Conservation (phyloP, 2,797 vertebrate species). For the Myotis vivesi region DNA sequence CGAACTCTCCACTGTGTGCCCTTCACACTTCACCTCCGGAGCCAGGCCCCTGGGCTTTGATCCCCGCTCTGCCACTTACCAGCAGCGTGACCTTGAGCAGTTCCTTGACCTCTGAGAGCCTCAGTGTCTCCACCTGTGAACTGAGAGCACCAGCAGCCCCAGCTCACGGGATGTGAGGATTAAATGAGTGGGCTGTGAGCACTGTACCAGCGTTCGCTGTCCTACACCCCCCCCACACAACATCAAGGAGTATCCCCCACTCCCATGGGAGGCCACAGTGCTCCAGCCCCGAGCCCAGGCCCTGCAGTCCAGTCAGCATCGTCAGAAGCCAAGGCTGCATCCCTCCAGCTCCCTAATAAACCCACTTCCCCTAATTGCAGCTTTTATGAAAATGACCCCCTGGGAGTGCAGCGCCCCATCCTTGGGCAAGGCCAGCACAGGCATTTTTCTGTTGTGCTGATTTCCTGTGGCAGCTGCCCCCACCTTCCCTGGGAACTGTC, state of each 20-base stretch:
- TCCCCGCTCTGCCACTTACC: not conserved
- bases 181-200: accelerated
- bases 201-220: accelerated
- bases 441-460: not conserved
- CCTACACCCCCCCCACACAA: accelerated
- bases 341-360: not conserved
- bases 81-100: not conserved
- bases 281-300: not conserved
- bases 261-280: accelerated
- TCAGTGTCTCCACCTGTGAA: not conserved
- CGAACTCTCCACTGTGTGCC: accelerated
- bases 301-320: not conserved
- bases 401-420: not conserved
- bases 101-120: not conserved
- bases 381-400: not conserved
- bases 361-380: constrained; percentile 41
- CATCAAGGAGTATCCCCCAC: accelerated
- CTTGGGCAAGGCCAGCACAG: not conserved
- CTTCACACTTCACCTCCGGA: accelerated
- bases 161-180: not conserved
- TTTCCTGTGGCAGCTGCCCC: not conserved
- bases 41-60: not conserved
- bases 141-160: not conserved
- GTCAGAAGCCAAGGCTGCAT: not conserved
- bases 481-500: not conserved